Conservation (phyloP, 2,888 invertebrate species). For the Eumerus sabulonum region DNA sequence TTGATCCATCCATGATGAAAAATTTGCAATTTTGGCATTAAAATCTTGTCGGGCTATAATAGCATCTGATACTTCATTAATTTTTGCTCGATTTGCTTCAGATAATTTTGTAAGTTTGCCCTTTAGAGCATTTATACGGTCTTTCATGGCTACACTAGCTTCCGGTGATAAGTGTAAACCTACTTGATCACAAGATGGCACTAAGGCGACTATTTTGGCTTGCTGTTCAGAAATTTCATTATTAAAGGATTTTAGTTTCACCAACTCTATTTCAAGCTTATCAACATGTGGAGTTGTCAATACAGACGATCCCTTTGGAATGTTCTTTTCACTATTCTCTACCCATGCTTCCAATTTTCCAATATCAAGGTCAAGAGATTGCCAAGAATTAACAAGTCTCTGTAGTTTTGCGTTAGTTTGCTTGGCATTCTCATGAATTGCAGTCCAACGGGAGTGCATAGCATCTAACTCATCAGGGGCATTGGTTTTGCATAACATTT, state of each 20-base stretch:
- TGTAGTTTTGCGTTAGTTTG: slow-evolving; percentile 90
- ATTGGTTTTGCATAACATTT: slow-evolving; percentile 86
- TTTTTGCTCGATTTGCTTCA: slow-evolving; percentile 86
- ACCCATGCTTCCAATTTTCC: slow-evolving; percentile 90
- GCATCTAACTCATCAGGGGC: slow-evolving; percentile 92
- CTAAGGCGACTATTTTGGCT: slow-evolving; percentile 88
- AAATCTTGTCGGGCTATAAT: slow-evolving; percentile 91
- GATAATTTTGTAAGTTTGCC: slow-evolving; percentile 86
- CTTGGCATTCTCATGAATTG: slow-evolving; percentile 88
- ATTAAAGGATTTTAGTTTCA: slow-evolving; percentile 88
- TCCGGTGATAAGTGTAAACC: slow-evolving; percentile 88
- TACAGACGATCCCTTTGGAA: slow-evolving; percentile 82
- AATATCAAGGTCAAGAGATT: slow-evolving; percentile 88
- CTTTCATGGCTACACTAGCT: slow-evolving; percentile 86
- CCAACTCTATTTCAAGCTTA: slow-evolving; percentile 87
- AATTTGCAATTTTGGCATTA: slow-evolving; percentile 87
- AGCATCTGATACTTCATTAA: slow-evolving; percentile 90
- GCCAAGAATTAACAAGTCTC: slow-evolving; percentile 89
- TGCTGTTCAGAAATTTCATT: slow-evolving; percentile 93
- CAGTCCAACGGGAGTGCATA: slow-evolving; percentile 90
- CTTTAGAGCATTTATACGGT: slow-evolving; percentile 87
- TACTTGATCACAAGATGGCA: slow-evolving; percentile 89
- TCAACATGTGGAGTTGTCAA: slow-evolving; percentile 86
- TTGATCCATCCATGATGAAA: slow-evolving; percentile 89
- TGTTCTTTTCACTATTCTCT: slow-evolving; percentile 83